Base-by-base conservation (phyloP, 2,888 invertebrate species). In the Octonoba sinensis region DNA sequence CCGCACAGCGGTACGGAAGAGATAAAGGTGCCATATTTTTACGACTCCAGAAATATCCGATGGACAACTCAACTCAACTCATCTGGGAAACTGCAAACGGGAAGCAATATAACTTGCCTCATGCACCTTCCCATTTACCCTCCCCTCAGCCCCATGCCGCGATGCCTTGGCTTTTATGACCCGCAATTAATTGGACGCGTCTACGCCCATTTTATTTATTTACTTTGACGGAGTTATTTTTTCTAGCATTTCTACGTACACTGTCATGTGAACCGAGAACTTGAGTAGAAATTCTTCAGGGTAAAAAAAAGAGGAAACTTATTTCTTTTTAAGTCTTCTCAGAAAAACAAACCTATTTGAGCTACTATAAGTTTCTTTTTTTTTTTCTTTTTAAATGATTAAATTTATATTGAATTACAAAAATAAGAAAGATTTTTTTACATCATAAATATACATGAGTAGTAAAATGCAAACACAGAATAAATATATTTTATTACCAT, bases 171-270 rank as follows among this genome's bases (percentile, higher is more conserved):
- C 69, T 72, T 79, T 81, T 81, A 81, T 69, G 79, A 81, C 69
- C 73, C 46, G 57, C 79, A 81, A 81, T 81, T 81, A 81, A 81
- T 81, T 73, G 79, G 62, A 51, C 73, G 62, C 22, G 79, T 73
- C 79, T 69, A 64, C 67, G 46, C 54, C 20, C 51, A 8, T 81
- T 81, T 79, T 79, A 72, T 79, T 69, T 73, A 69, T 79, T 72
- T 70, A 76, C 54, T 59, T 67, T 56, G 69, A 36, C 36, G 8
- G 36, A 36, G 36, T 6, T 36, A 36, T 36, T 36, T 36, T 27
- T 36, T 36, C 36, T 36, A 36, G 36, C 4, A 36, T 36, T 8
- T 36, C 36, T 36, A 8, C 36, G 8, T n/a, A n/a, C 8, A 36
- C 36, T 36, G 6, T 36, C 36, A 11, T 8, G 36, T 36, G 36